These are phyloP conservation scores for Synergus laeviventris DNA, from an alignment of 2,888 invertebrate genomes.

Conservation along the genomic window DNA sequence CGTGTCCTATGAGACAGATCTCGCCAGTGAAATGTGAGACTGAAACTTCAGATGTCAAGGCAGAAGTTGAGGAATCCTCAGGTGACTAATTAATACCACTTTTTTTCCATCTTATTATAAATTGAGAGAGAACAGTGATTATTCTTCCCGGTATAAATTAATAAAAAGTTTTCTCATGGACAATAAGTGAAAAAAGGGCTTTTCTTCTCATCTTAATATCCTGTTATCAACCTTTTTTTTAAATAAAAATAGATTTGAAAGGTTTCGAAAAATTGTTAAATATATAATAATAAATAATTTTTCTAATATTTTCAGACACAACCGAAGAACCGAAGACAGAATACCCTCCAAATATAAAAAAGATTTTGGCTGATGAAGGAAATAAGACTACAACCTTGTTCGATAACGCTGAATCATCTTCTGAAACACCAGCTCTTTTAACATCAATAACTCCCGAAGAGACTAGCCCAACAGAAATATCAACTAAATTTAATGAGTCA, in stretches of 20 bases:
- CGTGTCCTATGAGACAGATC: neutral
- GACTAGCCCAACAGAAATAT: neutral
- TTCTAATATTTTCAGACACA: neutral
- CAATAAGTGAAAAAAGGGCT: too few species aligned
- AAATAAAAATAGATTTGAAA: too few species aligned
- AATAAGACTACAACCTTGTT: neutral
- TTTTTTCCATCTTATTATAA: neutral
- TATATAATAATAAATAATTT: too few species aligned
- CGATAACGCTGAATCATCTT: neutral
- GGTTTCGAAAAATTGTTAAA: too few species aligned
- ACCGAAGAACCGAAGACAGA: neutral
- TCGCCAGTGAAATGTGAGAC: neutral
- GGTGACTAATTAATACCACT: neutral
- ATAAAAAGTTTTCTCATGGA: too few species aligned
- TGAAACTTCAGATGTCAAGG: neutral
- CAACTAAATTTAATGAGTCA: neutral
- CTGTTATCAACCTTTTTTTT: too few species aligned
- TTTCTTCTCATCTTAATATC: too few species aligned
- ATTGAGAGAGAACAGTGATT: neutral
- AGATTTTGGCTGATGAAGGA: neutral
- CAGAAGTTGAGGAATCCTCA: neutral
- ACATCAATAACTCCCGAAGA: neutral
- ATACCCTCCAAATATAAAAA: neutral
- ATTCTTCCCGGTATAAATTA: too few species aligned
- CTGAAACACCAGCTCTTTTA: neutral